phyloP scores from a whole-genome alignment of 2,113 vertebrate species.

The Bothrops jararaca region DNA sequence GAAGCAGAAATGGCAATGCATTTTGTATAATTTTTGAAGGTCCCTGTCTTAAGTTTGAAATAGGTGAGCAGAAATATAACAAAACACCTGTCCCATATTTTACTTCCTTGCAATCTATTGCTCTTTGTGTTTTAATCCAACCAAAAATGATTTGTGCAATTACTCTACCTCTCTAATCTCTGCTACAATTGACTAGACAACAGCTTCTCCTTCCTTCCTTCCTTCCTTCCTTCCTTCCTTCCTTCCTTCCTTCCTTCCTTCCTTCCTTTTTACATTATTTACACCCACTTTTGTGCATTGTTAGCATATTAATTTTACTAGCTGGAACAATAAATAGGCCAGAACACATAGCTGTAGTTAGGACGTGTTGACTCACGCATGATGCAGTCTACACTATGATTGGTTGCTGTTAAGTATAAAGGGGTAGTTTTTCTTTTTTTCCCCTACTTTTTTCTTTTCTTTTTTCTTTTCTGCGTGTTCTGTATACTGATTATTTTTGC shows the following conservation, averaged over 20 bases:
- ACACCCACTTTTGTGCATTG: not conserved
- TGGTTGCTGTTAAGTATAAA: too few relatives aligned
- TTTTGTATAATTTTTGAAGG: constrained; percentile 2
- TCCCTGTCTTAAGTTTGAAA: constrained; percentile 4
- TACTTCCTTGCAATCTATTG: not conserved
- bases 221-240: not conserved
- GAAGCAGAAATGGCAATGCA: constrained; percentile 5
- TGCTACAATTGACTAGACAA: not conserved
- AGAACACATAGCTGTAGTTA: too few relatives aligned
- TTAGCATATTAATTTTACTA: too few relatives aligned
- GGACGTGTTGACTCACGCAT: too few relatives aligned
- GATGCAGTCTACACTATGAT: too few relatives aligned
- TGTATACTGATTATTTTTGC: too few relatives aligned
- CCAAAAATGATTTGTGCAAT: not conserved
- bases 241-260: too few relatives aligned
- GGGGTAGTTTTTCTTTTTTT: too few relatives aligned
- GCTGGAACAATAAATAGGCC: too few relatives aligned
- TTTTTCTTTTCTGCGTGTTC: too few relatives aligned
- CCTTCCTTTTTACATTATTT: not conserved
- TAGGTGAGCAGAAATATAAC: not conserved
- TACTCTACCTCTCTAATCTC: not conserved
- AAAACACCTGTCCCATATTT: not conserved
- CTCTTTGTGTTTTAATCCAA: fast-evolving
- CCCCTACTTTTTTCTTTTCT: too few relatives aligned
- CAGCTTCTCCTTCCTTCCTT: not conserved